Conservation (phyloP, 35 echinoderm and acorn worm species). For the Ophiothrix spiculata region DNA sequence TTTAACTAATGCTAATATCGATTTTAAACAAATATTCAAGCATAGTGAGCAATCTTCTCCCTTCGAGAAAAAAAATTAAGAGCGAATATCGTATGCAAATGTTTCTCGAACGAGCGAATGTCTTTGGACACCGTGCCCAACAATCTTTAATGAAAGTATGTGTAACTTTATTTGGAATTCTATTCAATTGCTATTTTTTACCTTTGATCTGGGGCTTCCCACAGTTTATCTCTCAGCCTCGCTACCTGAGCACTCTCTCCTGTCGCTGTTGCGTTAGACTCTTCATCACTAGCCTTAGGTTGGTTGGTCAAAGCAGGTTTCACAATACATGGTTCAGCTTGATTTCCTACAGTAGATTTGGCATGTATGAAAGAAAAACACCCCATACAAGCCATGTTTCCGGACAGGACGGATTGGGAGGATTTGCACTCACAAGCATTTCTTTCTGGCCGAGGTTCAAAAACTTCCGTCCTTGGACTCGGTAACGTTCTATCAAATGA, state of each 20-base stretch:
- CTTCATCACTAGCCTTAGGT: slow-evolving; percentile 57
- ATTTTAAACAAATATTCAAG: too few relatives aligned
- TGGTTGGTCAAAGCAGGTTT: slow-evolving; percentile 67
- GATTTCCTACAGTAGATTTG: slow-evolving; percentile 14
- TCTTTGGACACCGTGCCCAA: too few relatives aligned
- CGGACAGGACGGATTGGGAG: background rate
- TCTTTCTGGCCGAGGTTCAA: background rate
- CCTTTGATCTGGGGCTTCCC: background rate
- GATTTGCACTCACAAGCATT: slow-evolving; percentile 33
- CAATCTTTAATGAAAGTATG: too few relatives aligned
- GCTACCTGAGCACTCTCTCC: background rate
- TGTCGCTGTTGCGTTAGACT: slow-evolving; percentile 64
- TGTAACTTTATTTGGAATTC: too few relatives aligned
- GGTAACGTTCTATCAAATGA: slow-evolving; percentile 24
- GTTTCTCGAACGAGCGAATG: too few relatives aligned
- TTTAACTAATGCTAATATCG: too few relatives aligned
- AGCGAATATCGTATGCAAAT: too few relatives aligned
- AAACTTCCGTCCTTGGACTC: slow-evolving; percentile 6
- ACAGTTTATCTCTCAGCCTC: background rate
- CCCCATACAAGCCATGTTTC: slow-evolving; percentile 46
- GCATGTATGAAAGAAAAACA: slow-evolving; percentile 82
- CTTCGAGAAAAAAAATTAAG: too few relatives aligned
- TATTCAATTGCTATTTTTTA: too few relatives aligned
- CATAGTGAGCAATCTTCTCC: too few relatives aligned
- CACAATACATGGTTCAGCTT: slow-evolving; percentile 74